Conservation (phyloP, 2,888 invertebrate genomes). For the Stramonita haemastoma region DNA sequence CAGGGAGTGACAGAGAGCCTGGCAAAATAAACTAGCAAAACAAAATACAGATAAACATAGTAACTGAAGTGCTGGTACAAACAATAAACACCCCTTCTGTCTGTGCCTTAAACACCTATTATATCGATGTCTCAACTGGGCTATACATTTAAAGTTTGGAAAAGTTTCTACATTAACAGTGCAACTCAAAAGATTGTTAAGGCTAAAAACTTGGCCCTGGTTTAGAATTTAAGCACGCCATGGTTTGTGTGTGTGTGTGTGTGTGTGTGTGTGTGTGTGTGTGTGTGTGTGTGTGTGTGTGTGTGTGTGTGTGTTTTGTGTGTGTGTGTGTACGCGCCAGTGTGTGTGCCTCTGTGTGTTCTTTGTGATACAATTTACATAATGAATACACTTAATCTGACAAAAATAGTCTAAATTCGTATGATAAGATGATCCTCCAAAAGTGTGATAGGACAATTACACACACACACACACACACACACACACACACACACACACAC, state of each 20-base stretch:
- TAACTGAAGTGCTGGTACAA: too few species aligned
- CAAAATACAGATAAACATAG: too few species aligned
- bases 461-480: background rate
- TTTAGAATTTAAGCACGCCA: background rate
- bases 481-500: background rate
- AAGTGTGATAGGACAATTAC: background rate
- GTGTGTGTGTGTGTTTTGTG: background rate
- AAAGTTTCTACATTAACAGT: too few species aligned
- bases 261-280: background rate
- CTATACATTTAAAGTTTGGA: too few species aligned
- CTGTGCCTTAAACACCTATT: too few species aligned
- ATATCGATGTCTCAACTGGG: too few species aligned
- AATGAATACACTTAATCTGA: background rate
- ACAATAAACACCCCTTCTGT: too few species aligned
- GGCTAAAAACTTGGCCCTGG: background rate
- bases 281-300: background rate
- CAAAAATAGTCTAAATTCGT: background rate
- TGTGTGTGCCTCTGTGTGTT: background rate
- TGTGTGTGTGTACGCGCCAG: background rate
- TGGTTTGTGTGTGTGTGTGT: background rate
- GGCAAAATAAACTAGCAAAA: too few species aligned
- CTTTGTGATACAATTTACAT: background rate
- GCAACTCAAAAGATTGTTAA: too few species aligned
- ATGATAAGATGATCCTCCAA: too few species aligned
- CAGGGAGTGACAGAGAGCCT: too few species aligned